A percentile compares a stretch with the other conserved stretches of the same genome.
Conservation (phyloP, 2,113 vertebrate genomes). For the Thinocorus orbignyianus region DNA sequence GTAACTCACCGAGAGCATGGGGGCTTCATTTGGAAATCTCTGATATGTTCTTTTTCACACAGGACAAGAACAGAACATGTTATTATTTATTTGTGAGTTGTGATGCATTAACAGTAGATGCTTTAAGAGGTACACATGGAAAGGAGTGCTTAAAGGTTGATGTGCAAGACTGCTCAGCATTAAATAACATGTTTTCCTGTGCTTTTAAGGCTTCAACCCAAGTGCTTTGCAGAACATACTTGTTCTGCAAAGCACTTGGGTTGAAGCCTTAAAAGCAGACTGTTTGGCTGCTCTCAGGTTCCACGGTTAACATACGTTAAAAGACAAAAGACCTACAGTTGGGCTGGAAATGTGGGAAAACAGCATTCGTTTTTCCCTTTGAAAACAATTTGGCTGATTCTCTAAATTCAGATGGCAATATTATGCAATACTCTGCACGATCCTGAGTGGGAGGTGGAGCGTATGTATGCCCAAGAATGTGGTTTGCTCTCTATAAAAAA, state of each 20-base stretch:
- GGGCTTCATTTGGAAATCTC: neutral
- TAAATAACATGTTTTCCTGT: neutral
- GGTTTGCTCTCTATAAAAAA: neutral
- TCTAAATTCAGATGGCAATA: neutral
- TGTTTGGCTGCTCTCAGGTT: neutral
- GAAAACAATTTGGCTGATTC: neutral
- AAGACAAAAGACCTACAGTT: neutral
- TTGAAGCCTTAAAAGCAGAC: neutral
- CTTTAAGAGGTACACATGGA: neutral
- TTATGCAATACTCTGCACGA: neutral
- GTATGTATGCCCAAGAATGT: neutral
- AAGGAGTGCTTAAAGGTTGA: neutral
- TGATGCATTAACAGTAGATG: neutral
- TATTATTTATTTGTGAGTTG: neutral
- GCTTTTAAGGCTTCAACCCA: neutral
- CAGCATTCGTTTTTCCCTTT: neutral
- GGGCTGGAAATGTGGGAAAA: neutral
- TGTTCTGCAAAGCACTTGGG: no score
- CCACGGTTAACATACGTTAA: neutral
- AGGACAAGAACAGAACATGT: neutral
- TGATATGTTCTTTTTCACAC: neutral
- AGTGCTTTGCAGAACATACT: neutral
- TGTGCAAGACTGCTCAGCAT: neutral
- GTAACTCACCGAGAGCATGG: neutral
- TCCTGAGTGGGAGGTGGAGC: neutral